These are phyloP conservation scores for Alouatta palliata DNA, from an alignment of 2,113 vertebrate species.

Conservation along the genomic window DNA sequence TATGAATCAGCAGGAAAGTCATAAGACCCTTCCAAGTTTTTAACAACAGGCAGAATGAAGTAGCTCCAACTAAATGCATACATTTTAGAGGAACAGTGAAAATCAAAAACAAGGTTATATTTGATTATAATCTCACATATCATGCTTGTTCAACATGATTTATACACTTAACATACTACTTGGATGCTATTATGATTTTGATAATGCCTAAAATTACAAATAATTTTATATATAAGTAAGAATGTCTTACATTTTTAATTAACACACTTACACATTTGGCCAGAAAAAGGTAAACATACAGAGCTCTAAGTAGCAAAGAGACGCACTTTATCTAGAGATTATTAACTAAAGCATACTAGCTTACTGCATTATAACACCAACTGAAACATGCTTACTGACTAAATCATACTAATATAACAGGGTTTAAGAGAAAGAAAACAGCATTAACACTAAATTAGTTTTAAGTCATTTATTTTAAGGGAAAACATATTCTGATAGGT, in stretches of 20 bases:
- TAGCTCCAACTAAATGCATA: neutral
- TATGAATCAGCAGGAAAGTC: neutral
- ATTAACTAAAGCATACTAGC: neutral
- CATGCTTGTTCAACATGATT: neutral
- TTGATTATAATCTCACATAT: neutral
- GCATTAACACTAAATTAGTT: neutral
- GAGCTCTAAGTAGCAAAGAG: neutral
- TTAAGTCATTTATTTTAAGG: neutral
- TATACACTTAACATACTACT: neutral
- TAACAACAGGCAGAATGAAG: neutral
- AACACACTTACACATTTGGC: neutral
- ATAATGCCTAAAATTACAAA: neutral
- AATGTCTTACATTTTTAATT: neutral
- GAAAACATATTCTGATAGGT: neutral
- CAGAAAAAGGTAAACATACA: neutral
- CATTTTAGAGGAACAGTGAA: neutral
- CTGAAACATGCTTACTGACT: neutral
- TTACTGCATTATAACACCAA: neutral
- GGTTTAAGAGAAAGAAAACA: neutral
- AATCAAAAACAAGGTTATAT: neutral
- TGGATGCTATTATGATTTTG: neutral
- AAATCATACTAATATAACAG: neutral
- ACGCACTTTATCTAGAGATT: neutral
- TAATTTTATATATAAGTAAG: neutral
- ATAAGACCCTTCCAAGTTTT: neutral